Percentiles rank a stretch among this genome's conserved stretches.
phyloP scores from a whole-genome alignment of 2,888 invertebrate species.

The Magallana nippona region DNA sequence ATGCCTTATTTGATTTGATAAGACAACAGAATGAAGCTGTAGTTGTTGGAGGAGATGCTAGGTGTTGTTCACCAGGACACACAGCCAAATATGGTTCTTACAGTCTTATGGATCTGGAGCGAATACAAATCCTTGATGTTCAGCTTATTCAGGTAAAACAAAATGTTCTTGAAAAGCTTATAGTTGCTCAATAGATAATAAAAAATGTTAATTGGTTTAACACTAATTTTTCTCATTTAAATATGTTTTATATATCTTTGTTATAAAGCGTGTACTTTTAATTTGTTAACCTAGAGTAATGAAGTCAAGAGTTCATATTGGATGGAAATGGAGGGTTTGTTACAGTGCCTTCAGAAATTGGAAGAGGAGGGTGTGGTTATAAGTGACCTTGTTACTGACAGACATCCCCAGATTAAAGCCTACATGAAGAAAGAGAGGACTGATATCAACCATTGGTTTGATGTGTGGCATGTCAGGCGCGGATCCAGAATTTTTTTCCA shows the following conservation, averaged over 20 bases:
- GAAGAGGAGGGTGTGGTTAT: constrained; percentile 38
- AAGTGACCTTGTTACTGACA: constrained; percentile 46
- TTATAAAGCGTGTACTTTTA: background rate
- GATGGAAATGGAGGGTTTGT: constrained; percentile 53
- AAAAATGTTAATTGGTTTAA: background rate
- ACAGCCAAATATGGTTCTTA: constrained; percentile 25
- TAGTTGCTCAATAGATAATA: no score
- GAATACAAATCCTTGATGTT: background rate
- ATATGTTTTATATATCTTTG: background rate
- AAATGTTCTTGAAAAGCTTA: no score
- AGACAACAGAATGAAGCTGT: background rate
- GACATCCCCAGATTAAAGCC: constrained; percentile 46
- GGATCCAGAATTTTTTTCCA: no score
- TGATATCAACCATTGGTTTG: constrained; percentile 42
- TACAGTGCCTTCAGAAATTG: constrained; percentile 30
- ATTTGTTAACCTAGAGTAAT: constrained; percentile 44
- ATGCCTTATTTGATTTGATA: background rate
- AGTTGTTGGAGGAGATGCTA: constrained; percentile 26
- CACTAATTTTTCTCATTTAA: background rate
- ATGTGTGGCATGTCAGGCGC: constrained; percentile 52
- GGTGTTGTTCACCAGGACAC: constrained; percentile 23
- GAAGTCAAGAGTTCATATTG: constrained; percentile 48
- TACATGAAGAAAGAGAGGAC: constrained; percentile 39
- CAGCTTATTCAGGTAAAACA: constrained; percentile 1
- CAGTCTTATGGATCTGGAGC: constrained; percentile 25